Evolutionary conservation across 1,140 invertebrate species (phyloP), one percentile per base, ranked within the genome.

Genomic region (Daktulosphaira vitifoliae): DNA sequence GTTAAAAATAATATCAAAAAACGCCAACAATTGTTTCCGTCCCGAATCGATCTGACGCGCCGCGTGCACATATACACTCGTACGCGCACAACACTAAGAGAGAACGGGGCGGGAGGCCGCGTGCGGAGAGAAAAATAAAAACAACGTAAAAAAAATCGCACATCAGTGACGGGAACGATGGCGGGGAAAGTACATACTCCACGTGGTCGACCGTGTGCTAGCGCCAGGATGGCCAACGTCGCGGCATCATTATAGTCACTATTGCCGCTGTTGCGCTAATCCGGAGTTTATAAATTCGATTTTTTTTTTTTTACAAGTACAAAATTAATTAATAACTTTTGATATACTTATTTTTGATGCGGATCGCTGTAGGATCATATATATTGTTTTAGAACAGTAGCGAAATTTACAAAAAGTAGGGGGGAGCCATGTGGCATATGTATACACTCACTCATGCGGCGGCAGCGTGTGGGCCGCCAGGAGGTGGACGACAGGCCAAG

Each of bases 371-470:
- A n/a, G n/a, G n/a, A n/a, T n/a, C n/a, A n/a, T n/a, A n/a, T n/a
- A n/a, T n/a, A n/a, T n/a, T n/a, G n/a, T n/a, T n/a, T n/a, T n/a
- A n/a, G 15, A 22, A 15, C 13, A 59, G 18, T 33, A 62, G 46
- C 46, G 29, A 11, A 33, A 48, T 33, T 62, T 48, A 48, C 18
- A 44, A 44, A 29, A 23, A 16, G 38, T 38, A 5, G 42, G 42
- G 56, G 56, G 18, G 56, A 62, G 56, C 56, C 56, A 62, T 62
- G 56, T 62, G 56, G 56, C 56, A 62, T 46, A 62, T 62, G 42
- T 62, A 46, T 62, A 62, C 56, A 29, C 39, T n/a, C 53, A 18
- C 38, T n/a, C 26, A 38, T 20, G 11, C 16, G 6, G 33, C 18
- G 16, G 13, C 13, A 18, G 51, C 39, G 22, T n/a, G 29, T 33